A percentile compares a stretch with the other conserved stretches of the same genome.
phyloP scores from a whole-genome alignment of 2,797 vertebrate genomes.

The Cephalopachus bancanus region DNA sequence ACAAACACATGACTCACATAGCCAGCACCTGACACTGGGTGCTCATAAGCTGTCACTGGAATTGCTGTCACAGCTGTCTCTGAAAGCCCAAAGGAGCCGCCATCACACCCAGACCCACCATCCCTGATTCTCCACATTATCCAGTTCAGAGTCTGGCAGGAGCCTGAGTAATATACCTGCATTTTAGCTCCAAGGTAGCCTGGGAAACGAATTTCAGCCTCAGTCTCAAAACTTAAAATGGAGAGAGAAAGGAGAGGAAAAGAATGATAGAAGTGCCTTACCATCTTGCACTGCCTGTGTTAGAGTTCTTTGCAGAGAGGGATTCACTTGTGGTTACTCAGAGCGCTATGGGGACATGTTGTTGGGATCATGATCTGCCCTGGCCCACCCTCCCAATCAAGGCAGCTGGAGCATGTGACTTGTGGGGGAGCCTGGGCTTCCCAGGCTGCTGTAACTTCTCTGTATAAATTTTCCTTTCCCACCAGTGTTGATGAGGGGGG shows the following conservation, averaged over 20 bases:
- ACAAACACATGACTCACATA: background rate
- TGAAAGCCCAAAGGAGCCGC: background rate
- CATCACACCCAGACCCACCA: background rate
- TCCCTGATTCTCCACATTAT: background rate
- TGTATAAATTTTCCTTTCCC: background rate
- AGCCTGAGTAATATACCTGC: background rate
- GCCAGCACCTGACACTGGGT: background rate
- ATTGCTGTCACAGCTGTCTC: background rate
- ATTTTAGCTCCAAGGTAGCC: background rate
- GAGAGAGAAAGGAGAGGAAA: background rate
- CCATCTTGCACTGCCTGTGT: background rate
- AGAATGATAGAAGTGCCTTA: background rate
- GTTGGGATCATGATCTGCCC: background rate
- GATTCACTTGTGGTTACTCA: background rate
- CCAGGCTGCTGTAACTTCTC: background rate
- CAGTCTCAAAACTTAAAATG: background rate
- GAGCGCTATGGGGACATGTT: background rate
- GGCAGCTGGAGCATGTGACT: too few species aligned
- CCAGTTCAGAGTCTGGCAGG: background rate
- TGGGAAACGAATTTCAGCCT: background rate
- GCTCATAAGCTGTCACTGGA: background rate
- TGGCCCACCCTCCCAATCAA: background rate
- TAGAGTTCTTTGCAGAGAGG: background rate
- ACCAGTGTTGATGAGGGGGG: background rate
- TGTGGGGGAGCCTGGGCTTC: background rate